Conservation (phyloP, 2,888 invertebrate species). For the Podotricha telesiphe region DNA sequence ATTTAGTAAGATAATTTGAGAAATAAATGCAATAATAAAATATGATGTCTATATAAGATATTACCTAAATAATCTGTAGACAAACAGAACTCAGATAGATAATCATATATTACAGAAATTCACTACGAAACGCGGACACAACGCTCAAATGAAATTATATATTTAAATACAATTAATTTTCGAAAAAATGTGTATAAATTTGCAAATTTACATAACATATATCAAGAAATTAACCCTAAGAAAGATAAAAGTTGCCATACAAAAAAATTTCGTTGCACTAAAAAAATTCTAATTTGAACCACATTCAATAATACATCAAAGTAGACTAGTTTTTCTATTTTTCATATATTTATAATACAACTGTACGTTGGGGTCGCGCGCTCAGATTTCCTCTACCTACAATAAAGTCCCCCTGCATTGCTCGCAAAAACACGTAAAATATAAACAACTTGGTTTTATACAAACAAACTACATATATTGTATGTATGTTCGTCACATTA, state of each 20-base stretch:
- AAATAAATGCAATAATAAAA: conserved; percentile 18
- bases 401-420: neutral
- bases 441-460: conserved; percentile 12
- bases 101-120: neutral
- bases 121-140: conserved; percentile 22
- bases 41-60: neutral
- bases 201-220: neutral
- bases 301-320: neutral
- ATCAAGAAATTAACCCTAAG: neutral
- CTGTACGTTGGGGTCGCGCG: conserved; percentile 31
- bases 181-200: neutral
- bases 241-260: conserved; percentile 16
- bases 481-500: conserved; percentile 14
- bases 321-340: neutral
- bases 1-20: conserved; percentile 11
- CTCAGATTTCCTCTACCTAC: conserved; percentile 29
- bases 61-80: neutral
- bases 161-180: neutral
- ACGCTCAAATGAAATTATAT: conserved; percentile 15
- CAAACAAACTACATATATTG: conserved; percentile 6
- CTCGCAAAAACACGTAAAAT: neutral
- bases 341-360: neutral
- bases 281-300: neutral
- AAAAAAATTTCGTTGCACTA: conserved; percentile 12
- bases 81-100: neutral